phyloP scores from a whole-genome alignment of 64 coral and sea anemone species.

The Actinia equina region DNA sequence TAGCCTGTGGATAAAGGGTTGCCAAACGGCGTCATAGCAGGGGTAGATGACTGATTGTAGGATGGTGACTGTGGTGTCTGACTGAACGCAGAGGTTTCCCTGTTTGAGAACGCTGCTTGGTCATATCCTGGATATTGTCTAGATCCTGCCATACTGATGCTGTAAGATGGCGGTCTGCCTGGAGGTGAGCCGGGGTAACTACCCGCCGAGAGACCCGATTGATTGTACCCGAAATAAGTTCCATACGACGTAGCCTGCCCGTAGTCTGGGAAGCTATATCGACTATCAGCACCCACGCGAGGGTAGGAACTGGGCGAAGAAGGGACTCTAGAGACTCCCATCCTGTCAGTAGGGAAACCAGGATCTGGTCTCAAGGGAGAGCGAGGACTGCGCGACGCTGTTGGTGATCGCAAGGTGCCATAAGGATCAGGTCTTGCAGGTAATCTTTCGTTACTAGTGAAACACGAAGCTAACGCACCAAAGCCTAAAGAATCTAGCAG shows the following conservation, averaged over 20 bases:
- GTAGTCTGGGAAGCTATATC: slow-evolving; percentile 1
- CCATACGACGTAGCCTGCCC: not conserved
- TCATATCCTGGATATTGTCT: slow-evolving; percentile 20
- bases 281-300: not conserved
- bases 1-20: not conserved
- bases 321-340: not conserved
- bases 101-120: slow-evolving; percentile 13
- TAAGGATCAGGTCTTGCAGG: slow-evolving; percentile 10
- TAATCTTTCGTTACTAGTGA: slow-evolving; percentile 6
- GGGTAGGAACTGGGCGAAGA: not conserved
- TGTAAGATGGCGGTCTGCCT: not conserved
- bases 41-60: not conserved
- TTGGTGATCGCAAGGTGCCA: not conserved
- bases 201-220: not conserved
- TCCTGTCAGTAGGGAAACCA: not conserved
- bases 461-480: slow-evolving; percentile 17
- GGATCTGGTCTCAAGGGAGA: slow-evolving; percentile 1
- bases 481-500: slow-evolving; percentile 19
- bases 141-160: not conserved
- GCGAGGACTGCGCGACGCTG: not conserved
- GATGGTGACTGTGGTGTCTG: slow-evolving; percentile 25
- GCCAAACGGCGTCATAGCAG: not conserved
- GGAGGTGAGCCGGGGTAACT: not conserved
- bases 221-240: slow-evolving; percentile 19
- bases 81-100: slow-evolving; percentile 24